Evolutionary conservation across 2,888 invertebrate genomes (phyloP), one percentile per base, ranked within the genome.

Genomic region (Phaonia tiefii): DNA sequence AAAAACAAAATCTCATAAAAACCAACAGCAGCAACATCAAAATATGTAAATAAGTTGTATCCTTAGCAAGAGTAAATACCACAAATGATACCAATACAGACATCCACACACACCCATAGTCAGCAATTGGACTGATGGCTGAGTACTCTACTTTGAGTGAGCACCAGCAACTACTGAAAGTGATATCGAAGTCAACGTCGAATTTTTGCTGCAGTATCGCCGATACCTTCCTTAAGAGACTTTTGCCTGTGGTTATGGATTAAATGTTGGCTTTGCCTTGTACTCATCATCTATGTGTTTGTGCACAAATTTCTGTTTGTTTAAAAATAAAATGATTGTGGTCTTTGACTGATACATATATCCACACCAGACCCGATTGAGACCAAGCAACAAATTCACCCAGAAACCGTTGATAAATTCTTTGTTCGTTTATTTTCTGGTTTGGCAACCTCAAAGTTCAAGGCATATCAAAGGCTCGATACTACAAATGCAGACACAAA

Each of bases 21-120:
- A 69, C 25, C 26, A 46, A 63, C 26, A 13, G 20, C 67, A 46
- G 1, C 11, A 42, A 56, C 66, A 58, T 4, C 17, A 66, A 39
- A 22, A 22, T 8, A 60, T 79, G 60, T 63, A 80, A 70, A 65
- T 73, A 37, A 76, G 58, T 76, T 10, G 49, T 1, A 75, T 11
- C 3, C 58, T 39, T 26, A 70, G 39, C 56, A 42, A 72, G 72
- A 65, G 65, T 73, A 76, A 80, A 80, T 65, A 76, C 75, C 63
- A 69, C 72, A 75, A 69, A 75, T 75, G 54, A 67, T 75, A 75
- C 72, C 54, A 60, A 72, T 69, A 69, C 37, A 60, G 51, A 22
- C 63, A 42, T 42, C 8, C 42, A 1, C 63, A 15, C 2, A 20
- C 8, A 37, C 8, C 26, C 56, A 11, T n/a, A 8, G 49, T 4